Conservation (phyloP, 2,888 invertebrate species). For the Drosophila peninsularis region DNA sequence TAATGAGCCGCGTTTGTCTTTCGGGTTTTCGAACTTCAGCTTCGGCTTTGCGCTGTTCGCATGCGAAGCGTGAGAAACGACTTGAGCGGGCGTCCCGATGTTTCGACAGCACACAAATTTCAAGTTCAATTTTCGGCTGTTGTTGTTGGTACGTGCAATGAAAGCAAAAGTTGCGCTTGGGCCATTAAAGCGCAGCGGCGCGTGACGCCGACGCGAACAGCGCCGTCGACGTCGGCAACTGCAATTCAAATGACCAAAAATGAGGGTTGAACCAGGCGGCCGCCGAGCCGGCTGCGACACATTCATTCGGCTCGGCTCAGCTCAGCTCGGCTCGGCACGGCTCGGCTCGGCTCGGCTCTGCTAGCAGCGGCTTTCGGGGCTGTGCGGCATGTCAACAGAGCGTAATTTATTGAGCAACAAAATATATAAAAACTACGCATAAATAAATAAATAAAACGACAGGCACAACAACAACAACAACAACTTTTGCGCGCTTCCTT, state of each 20-base stretch:
- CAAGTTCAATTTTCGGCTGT: conserved; percentile 22
- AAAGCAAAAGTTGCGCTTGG: conserved; percentile 75
- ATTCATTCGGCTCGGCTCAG: not conserved
- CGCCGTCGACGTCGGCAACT: conserved; percentile 33
- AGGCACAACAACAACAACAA: conserved; percentile 19
- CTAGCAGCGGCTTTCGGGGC: conserved; percentile 20
- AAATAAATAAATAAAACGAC: conserved; percentile 73
- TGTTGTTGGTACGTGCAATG: conserved; percentile 68
- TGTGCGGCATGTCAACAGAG: conserved; percentile 73
- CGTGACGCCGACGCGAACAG: conserved; percentile 44
- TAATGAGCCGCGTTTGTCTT: conserved; percentile 8
- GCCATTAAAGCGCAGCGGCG: conserved; percentile 72
- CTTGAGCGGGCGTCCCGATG: conserved; percentile 8
- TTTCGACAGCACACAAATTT: conserved; percentile 7
- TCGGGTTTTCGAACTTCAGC: conserved; percentile 10
- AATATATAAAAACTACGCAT: conserved; percentile 55
- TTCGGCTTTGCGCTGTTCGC: conserved; percentile 8
- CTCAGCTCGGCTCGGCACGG: not conserved
- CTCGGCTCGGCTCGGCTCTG: not conserved
- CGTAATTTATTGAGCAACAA: conserved; percentile 74
- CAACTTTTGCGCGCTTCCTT: conserved; percentile 44
- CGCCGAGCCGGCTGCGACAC: not conserved
- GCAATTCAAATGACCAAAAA: conserved; percentile 74
- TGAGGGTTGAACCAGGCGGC: conserved; percentile 41
- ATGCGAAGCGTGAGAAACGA: conserved; percentile 16